phyloP scores from a whole-genome alignment of 64 coral and sea anemone species.

The Porites australiensis region DNA sequence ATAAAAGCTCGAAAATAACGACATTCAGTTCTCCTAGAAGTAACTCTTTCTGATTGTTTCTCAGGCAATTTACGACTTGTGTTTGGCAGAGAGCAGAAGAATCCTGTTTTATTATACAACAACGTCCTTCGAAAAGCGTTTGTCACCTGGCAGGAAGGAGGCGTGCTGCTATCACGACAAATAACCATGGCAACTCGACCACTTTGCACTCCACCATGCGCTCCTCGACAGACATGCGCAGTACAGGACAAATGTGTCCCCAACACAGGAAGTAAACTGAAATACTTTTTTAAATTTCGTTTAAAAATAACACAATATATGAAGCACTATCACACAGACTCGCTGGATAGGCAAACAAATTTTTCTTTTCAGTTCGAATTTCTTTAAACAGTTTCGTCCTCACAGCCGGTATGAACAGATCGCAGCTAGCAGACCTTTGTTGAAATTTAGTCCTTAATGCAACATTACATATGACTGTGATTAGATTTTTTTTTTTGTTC shows the following conservation, averaged over 20 bases:
- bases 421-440: too few species aligned
- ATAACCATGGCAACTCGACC: conserved; percentile 34
- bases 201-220: conserved; percentile 52
- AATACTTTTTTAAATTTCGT: background rate
- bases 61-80: conserved; percentile 1
- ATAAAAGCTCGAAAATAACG: too few species aligned
- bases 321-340: too few species aligned
- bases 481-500: too few species aligned
- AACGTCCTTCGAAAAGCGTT: conserved; percentile 14
- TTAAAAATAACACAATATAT: too few species aligned
- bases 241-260: conserved; percentile 79
- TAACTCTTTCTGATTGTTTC: background rate
- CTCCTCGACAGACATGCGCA: conserved; percentile 59
- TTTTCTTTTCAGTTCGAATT: too few species aligned
- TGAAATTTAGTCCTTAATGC: too few species aligned
- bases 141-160: conserved; percentile 83
- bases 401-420: too few species aligned
- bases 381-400: too few species aligned
- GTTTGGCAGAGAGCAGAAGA: conserved; percentile 30
- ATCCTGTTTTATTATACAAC: conserved; percentile 74
- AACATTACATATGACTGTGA: too few species aligned
- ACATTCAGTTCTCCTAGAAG: too few species aligned
- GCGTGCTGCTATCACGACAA: conserved; percentile 51
- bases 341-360: too few species aligned
- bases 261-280: conserved; percentile 14